phyloP scores from a whole-genome alignment of 2,888 invertebrate genomes.

The Zeuzera pyrina region DNA sequence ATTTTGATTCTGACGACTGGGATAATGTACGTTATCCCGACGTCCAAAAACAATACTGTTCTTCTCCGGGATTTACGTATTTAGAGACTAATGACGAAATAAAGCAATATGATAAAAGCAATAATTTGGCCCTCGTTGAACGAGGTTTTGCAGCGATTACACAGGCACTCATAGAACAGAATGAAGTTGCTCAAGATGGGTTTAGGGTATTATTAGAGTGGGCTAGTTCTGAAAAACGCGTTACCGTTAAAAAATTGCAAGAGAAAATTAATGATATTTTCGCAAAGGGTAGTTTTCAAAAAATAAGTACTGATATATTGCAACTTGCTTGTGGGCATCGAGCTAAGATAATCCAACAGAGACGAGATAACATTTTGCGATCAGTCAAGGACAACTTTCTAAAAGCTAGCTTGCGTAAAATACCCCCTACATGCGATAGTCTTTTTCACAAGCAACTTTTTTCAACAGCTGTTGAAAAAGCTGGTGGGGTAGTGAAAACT shows the following conservation, averaged over 20 bases:
- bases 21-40: neutral
- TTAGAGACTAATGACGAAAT: neutral
- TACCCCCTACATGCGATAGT: constrained; percentile 3
- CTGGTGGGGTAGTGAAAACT: too few relatives aligned
- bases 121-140: neutral
- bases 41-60: neutral
- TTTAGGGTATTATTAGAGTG: neutral
- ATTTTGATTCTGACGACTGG: neutral
- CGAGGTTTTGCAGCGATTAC: neutral
- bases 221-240: neutral
- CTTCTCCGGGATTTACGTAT: neutral
- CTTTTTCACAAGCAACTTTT: constrained; percentile 4
- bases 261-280: constrained; percentile 6
- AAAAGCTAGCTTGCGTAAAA: neutral
- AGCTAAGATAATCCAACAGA: constrained; percentile 4
- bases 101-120: neutral
- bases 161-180: neutral
- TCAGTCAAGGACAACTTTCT: neutral
- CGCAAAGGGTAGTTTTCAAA: constrained; percentile 4
- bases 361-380: neutral
- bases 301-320: constrained; percentile 5
- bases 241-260: neutral
- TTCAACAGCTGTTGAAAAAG: neutral
- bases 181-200: neutral
- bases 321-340: constrained; percentile 10